Evolutionary conservation across 2,797 vertebrate genomes (phyloP), one percentile per base, ranked within the genome.

Genomic region (Lepidocolaptes lacrymiger): DNA sequence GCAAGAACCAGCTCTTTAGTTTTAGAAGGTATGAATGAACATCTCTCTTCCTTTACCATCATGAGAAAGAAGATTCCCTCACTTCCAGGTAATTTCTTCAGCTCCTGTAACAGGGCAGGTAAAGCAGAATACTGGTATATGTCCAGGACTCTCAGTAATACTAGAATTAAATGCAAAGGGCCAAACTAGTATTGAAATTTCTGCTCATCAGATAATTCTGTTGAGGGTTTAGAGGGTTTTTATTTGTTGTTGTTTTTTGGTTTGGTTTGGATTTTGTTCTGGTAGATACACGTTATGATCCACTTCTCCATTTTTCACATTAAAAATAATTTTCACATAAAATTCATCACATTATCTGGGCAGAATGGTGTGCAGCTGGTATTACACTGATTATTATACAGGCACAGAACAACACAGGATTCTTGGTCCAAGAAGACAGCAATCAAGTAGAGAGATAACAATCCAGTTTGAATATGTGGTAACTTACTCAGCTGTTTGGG

Each of bases 391-490:
- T 81, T 52, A 77, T 85, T 62, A 54, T 5, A 78, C 13, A 78
- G 41, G 26, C 76, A 63, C 22, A 20, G 26, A 82, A 32, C 46
- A 67, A 80, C 24, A 78, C 46, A 36, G 61, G 72, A 79, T 78
- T 85, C 81, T 68, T 69, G n/a, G 30, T 39, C 55, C 59, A 89
- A 63, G 41, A 86, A 76, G 73, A 77, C 80, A 93, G 79, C 23
- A 64, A 88, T 74, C 76, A 73, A 72, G 18, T 26, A 78, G 22
- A 82, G 28, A 92, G 69, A 61, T 68, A 49, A 63, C 37, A 88
- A 37, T n/a, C 72, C 16, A 4, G 12, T 78, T 80, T 84, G 66
- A 86, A 63, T 76, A 63, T 7, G 23, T 54, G 36, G 20, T 19
- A 76, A 74, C 10, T 55, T 73, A 34, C 16, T 72, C 22, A 30